Evolutionary conservation across 1,140 invertebrate species (phyloP), one percentile per base, ranked within the genome.

Genomic region (Pogonomyrmex barbatus): DNA sequence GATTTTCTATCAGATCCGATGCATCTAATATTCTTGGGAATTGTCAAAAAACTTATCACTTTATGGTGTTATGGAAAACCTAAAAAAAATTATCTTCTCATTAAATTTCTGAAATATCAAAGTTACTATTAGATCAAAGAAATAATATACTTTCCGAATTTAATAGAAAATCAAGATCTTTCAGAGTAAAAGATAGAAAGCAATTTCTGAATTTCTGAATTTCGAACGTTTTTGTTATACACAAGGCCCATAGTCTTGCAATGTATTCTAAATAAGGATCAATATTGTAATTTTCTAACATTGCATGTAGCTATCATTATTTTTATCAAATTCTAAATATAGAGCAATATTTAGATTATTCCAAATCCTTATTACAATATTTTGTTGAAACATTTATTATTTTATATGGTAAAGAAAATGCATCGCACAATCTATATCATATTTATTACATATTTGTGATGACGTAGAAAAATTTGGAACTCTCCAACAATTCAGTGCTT

Each of bases 361-460:
- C 56, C 0, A 60, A 76, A 33, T 60, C 54, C 6, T 45, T 76
- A 58, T 58, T 76, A 2, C n/a, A 76, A 24, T 73, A 73, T 76
- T 76, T 76, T 76, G 71, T 76, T 14, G 10, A 76, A 60, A 45
- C 54, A 30, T 76, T 76, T 76, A 45, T 58, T 30, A 58, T 8
- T 60, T 33, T 60, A 14, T 76, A 76, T 58, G 71, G 36, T 14
- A 76, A 76, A 76, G n/a, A 76, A 58, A 76, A 76, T 76, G 54
- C n/a, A 42, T 75, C 71, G 10, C n/a, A 42, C 17, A 75, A 75
- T 2, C 4, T 45, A 0, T n/a, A 75, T 2, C 6, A 75, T 58
- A 75, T 58, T 75, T 75, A 71, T 54, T 75, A 56, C 52, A 75
- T 42, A n/a, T 58, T 58, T 58, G 5, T 58, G 71, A 75, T 58